phyloP scores from a whole-genome alignment of 2,113 vertebrate genomes.

The Etheostoma spectabile region DNA sequence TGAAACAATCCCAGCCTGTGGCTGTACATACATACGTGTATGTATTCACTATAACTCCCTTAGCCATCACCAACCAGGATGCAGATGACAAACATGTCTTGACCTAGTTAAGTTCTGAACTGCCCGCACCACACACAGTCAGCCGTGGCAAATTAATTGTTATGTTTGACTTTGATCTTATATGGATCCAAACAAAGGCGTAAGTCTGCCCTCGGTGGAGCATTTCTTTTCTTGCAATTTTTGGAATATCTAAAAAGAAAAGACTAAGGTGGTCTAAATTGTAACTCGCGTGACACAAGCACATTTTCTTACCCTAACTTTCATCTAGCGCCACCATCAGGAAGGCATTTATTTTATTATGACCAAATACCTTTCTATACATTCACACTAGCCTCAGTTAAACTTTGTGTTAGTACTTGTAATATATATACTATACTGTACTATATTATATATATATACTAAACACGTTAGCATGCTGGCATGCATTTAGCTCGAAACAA shows the following conservation, averaged over 20 bases:
- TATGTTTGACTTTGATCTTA: not conserved
- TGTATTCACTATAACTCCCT: not conserved
- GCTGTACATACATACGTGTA: not conserved
- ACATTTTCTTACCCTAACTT: not conserved
- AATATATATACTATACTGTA: too few species aligned
- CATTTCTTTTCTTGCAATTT: not conserved
- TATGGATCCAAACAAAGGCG: constrained; percentile 25
- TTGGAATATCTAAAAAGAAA: not conserved
- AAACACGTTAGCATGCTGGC: too few species aligned
- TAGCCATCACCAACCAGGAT: constrained; percentile 10
- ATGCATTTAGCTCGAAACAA: not conserved
- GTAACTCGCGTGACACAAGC: not conserved
- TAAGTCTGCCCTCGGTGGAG: constrained; percentile 25
- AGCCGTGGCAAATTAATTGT: constrained; percentile 15
- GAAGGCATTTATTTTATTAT: too few species aligned
- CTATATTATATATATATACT: too few species aligned
- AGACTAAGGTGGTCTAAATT: constrained; percentile 21
- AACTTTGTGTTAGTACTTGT: too few species aligned
- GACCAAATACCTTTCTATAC: too few species aligned
- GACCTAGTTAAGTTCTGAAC: constrained; percentile 34
- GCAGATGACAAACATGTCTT: constrained; percentile 18
- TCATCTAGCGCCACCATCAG: too few species aligned
- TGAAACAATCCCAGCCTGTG: not conserved
- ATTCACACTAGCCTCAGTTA: too few species aligned
- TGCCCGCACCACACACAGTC: not conserved